Base-by-base conservation (phyloP, 2,797 vertebrate species). In the Xenops minutus region DNA sequence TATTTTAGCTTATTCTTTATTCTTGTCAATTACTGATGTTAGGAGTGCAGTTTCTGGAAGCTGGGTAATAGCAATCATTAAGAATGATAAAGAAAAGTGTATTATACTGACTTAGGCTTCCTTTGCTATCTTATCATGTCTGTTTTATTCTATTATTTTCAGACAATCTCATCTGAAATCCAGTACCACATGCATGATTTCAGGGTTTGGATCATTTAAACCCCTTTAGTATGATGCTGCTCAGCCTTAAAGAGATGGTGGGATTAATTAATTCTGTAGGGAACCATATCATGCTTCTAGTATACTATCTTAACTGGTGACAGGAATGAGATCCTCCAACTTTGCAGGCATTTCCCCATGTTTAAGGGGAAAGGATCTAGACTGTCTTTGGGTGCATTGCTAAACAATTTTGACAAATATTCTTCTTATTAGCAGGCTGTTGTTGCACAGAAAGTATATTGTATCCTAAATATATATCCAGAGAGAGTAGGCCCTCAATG, bases 1-100 rank as follows among this genome's bases (percentile, higher is more conserved):
- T 51, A 20, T 85, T 90, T 66, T 72, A 88, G 51, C 54, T 86
- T 88, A 48, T 87, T 91, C 61, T 89, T 92, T 94, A 43, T 84
- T 96, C 41, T 79, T 92, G 76, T 93, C 67, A 87, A 20, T 90
- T 92, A 58, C 55, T 73, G 54, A 76, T 82, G 63, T 90, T 74
- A 91, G 69, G 37, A 92, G 44, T 62, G 29, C 4, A 14, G n/a
- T 81, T 86, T 88, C 56, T 93, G 46, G 43, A 91, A 87, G 36
- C 18, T 58, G 24, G 39, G 32, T 79, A 80, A 82, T 77, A 66
- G 74, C 87, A 74, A 81, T 84, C 34, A 48, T 85, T 82, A 80
- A 48, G 44, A 9, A 30, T 73, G 72, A 66, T 56, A 87, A 90
- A 80, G 36, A 72, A 83, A 82, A 75, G 37, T 76, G 41, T 84